A percentile compares a stretch with the other conserved stretches of the same genome.
Evolutionary conservation across 2,888 invertebrate genomes (phyloP).

Genomic region (Caenorhabditis uteleia): DNA sequence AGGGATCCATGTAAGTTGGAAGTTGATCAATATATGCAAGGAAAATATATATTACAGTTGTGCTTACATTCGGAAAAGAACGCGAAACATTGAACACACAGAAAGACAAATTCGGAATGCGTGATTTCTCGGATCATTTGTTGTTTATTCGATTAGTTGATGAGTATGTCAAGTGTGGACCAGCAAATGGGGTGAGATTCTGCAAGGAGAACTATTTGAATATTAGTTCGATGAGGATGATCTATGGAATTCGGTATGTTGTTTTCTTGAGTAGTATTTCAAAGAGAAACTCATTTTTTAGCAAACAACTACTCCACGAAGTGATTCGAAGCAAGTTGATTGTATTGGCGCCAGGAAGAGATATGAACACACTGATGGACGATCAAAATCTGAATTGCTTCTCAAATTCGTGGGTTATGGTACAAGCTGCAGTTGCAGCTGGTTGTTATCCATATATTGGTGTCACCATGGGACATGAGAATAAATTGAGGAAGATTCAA

Average conservation of each 20-base stretch:
- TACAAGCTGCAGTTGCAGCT: conserved; percentile 86
- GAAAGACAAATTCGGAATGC: conserved; percentile 79
- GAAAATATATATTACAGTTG: background rate
- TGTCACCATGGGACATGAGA: conserved; percentile 73
- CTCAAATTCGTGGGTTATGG: conserved; percentile 85
- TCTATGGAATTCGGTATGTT: conserved; percentile 82
- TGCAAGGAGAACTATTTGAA: conserved; percentile 82
- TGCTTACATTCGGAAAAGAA: conserved; percentile 7
- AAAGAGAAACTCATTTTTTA: too few species aligned
- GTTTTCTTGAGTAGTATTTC: conserved; percentile 1
- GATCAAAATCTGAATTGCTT: conserved; percentile 11
- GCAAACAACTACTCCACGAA: conserved; percentile 61
- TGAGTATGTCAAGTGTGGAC: conserved; percentile 6
- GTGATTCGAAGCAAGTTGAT: conserved; percentile 57
- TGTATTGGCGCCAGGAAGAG: background rate
- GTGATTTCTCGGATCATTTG: conserved; percentile 88
- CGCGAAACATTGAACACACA: conserved; percentile 73
- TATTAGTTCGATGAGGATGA: conserved; percentile 86
- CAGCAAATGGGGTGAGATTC: conserved; percentile 36
- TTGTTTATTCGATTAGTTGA: conserved; percentile 76
- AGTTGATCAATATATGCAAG: too few species aligned
- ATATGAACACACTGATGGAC: conserved; percentile 1
- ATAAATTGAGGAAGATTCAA: conserved; percentile 59
- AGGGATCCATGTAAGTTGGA: conserved; percentile 76
- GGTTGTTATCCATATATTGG: conserved; percentile 90